Base-by-base conservation (phyloP, 1,140 invertebrate genomes). In the Eupristina koningsbergeri region DNA sequence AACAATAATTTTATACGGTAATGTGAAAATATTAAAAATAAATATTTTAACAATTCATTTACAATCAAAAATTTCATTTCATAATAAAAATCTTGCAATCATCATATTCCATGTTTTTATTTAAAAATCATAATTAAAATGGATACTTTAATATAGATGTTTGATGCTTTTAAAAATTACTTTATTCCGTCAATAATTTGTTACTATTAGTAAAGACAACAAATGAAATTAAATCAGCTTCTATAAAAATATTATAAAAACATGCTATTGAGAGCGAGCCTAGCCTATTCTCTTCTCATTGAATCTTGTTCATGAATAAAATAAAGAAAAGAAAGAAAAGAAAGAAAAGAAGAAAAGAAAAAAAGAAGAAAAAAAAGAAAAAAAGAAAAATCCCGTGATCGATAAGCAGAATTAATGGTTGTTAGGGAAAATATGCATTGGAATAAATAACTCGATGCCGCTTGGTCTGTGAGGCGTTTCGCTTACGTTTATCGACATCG, bases 381-480 rank as follows among this genome's bases (percentile, higher is more conserved):
- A 26, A 58, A 58, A 26, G 22, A 58, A 58, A 58, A 26, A 58
- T 58, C 53, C 22, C 22, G 9, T 58, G 53, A 9, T 58, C 22
- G 53, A 39, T 84, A 80, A 84, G 63, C 6, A 67, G 31, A 86
- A 85, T 85, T 53, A 85, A 63, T 82, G 85, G 71, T 53, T 73
- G 71, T 34, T 47, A 34, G 78, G 19, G 64, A 81, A 69, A 86
- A 3, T n/a, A 47, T 74, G 3, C 29, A 74, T 74, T 13, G 26
- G 26, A 19, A 17, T 41, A 41, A 36, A 26, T 36, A 13, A 8
- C 31, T 71, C n/a, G 1, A 64, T 26, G 53, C 19, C 34, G n/a
- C 29, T 34, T 58, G 17, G 74, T 45, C 22, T 50, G 74, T 19
- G 75, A 84, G 86, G 86, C 88, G 87, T 88, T 85, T 84, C 19